Evolutionary conservation across 1,140 invertebrate species (phyloP).

Genomic region (Cydia fagiglandana): DNA sequence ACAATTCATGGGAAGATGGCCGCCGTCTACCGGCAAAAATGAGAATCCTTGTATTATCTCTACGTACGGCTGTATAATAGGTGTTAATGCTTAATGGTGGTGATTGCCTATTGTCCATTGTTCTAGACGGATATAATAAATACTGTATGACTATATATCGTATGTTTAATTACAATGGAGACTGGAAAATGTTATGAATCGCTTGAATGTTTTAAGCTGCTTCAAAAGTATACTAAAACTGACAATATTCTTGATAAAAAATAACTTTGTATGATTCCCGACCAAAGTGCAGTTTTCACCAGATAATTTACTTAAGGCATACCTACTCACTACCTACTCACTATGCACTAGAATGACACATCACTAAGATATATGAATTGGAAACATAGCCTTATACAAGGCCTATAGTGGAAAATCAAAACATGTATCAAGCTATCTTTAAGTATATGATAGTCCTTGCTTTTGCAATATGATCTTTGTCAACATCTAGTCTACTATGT

Average conservation of each 20-base stretch:
- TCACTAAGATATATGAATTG: too few species aligned
- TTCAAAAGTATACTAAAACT: too few species aligned
- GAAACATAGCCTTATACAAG: neutral
- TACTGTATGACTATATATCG: neutral
- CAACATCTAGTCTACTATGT: neutral
- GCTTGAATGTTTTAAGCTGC: too few species aligned
- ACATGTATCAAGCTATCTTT: neutral
- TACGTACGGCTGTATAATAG: neutral
- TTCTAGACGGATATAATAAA: neutral
- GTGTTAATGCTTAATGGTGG: conserved; percentile 6
- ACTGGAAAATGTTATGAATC: neutral
- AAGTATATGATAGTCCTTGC: neutral
- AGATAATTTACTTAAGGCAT: too few species aligned
- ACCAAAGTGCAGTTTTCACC: too few species aligned
- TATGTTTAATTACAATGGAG: neutral
- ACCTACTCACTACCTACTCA: too few species aligned
- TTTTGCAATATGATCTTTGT: neutral
- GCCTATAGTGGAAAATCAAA: neutral
- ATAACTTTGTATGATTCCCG: too few species aligned
- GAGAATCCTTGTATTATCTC: neutral
- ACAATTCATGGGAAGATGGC: neutral
- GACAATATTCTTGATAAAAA: too few species aligned
- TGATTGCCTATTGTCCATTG: conserved; percentile 19
- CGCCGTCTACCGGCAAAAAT: neutral
- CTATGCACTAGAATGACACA: too few species aligned